These are phyloP conservation scores for Etheostoma spectabile DNA, from an alignment of 2,113 vertebrate species.

Conservation along the genomic window DNA sequence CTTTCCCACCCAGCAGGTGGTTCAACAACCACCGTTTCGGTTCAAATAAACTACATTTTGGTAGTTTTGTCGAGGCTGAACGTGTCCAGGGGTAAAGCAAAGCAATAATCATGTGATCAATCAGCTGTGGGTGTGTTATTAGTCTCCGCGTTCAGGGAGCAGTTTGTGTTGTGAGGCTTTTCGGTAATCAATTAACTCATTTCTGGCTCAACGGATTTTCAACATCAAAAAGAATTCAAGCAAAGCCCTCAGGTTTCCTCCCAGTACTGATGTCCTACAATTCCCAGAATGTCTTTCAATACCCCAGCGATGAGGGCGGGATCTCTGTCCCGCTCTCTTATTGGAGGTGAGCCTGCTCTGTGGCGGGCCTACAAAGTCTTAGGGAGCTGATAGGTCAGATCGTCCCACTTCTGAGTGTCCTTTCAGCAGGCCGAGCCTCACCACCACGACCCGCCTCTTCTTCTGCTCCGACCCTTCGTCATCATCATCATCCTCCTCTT, in stretches of 20 bases:
- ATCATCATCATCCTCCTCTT: background rate
- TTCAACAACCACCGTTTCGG: too few species aligned
- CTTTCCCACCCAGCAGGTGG: too few species aligned
- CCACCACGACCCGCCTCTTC: slow-evolving; percentile 76
- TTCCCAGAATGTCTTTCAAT: slow-evolving; percentile 39
- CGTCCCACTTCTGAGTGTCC: slow-evolving; percentile 70
- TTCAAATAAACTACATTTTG: too few species aligned
- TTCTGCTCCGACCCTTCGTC: slow-evolving; percentile 53
- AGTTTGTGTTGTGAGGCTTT: background rate
- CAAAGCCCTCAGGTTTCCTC: slow-evolving; percentile 30
- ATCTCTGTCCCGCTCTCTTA: too few species aligned
- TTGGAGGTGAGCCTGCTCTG: background rate
- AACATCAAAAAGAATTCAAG: background rate
- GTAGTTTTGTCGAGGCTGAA: too few species aligned
- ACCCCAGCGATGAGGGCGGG: slow-evolving; percentile 6
- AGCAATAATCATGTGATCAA: background rate
- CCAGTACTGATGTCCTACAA: slow-evolving; percentile 1
- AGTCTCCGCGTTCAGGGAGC: too few species aligned
- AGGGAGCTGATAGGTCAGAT: slow-evolving; percentile 70
- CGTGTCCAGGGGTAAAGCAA: background rate
- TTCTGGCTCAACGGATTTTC: background rate
- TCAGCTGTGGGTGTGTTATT: background rate
- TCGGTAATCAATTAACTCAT: background rate
- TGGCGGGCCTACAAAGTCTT: slow-evolving; percentile 8
- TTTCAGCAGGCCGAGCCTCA: slow-evolving; percentile 70